Conservation (phyloP, 2,797 vertebrate genomes). For the Austrolebias charrua region DNA sequence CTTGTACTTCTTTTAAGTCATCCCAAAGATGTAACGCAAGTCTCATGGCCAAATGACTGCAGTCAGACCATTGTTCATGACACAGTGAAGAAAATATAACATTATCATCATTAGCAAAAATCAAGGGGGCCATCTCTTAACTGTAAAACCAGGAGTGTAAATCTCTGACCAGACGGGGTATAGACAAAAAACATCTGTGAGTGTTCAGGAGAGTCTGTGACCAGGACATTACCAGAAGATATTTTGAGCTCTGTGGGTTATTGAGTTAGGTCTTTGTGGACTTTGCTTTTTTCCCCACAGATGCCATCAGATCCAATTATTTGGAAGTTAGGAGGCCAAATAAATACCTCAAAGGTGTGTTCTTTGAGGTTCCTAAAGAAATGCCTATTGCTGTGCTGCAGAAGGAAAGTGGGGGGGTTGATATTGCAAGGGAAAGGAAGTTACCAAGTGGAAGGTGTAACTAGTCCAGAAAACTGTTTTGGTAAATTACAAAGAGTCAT, state of each 20-base stretch:
- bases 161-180: background rate
- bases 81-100: background rate
- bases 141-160: background rate
- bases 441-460: background rate
- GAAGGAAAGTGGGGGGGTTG: background rate
- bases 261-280: background rate
- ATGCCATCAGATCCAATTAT: background rate
- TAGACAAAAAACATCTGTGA: background rate
- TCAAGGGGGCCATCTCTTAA: background rate
- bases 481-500: background rate
- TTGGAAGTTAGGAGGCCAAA: background rate
- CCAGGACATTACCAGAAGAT: background rate
- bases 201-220: background rate
- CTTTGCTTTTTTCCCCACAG: background rate
- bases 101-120: background rate
- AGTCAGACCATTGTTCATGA: background rate
- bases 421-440: background rate
- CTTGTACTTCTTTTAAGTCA: slow-evolving; percentile 10
- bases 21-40: slow-evolving; percentile 15
- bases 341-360: background rate
- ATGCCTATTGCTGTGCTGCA: background rate
- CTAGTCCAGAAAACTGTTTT: background rate
- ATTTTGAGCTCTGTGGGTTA: background rate
- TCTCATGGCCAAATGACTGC: slow-evolving; percentile 19
- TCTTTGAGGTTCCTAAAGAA: background rate